Evolutionary conservation across 2,797 vertebrate species (phyloP), one percentile per base, ranked within the genome.

Genomic region (Pagetopsis macropterus): DNA sequence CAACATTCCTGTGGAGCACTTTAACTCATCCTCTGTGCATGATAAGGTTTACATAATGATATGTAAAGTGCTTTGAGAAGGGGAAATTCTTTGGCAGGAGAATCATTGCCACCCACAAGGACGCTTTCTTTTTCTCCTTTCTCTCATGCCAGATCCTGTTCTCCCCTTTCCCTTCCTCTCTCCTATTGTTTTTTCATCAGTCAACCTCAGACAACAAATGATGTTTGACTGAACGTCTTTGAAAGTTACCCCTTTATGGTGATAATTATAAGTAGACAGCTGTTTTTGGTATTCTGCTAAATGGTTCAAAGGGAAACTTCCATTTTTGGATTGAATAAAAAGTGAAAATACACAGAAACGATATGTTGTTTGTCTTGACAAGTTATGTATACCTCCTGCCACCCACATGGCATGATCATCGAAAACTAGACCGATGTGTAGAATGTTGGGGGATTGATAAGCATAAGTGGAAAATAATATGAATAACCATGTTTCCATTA

Each of bases 11-110:
- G 71, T 5, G 37, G 73, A 88, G 88, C 84, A 80, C 87, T 90
- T 82, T 69, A 83, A 88, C 85, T 87, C 85, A 88, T 92, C 89
- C 89, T 86, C 79, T 4, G 81, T 78, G 84, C 83, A 76, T 76
- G 88, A 86, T 88, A 87, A 90, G 78, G 89, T 90, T 92, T 90
- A 91, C 79, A 89, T 89, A 86, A 91, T 91, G 81, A 86, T 85
- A 87, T 88, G 85, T 87, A 91, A 92, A 91, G 88, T 89, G 89
- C 82, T 88, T 75, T 81, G 79, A 81, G 78, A 79, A 63, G 80
- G 66, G 76, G 76, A 59, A 75, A 88, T 88, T 91, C 74, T 89
- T 82, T 91, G 88, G 87, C 89, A 91, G 85, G 62, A 78, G 52
- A 83, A 81, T 83, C 70, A 77, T 61, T 86, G 87, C 89, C 90